phyloP scores from a whole-genome alignment of 2,113 vertebrate species.

The Ameiurus melas region DNA sequence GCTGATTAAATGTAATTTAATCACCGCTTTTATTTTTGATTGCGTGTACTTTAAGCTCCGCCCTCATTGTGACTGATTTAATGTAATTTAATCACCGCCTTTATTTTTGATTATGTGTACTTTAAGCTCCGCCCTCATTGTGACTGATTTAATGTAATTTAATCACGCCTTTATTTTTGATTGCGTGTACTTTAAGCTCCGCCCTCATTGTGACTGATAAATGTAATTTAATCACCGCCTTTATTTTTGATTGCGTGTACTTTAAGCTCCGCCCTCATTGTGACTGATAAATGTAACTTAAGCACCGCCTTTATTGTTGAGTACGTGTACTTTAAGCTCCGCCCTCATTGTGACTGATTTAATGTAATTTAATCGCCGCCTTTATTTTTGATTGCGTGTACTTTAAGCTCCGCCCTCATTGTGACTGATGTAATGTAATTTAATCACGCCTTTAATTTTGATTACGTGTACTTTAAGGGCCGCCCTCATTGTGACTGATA shows the following conservation, averaged over 20 bases:
- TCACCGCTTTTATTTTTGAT: neutral
- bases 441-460: neutral
- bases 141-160: no score
- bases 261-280: neutral
- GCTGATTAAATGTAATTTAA: neutral
- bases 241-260: neutral
- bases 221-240: neutral
- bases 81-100: neutral
- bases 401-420: no score
- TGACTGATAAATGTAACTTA: neutral
- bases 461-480: neutral
- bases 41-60: neutral
- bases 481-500: neutral
- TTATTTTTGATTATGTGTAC: no score
- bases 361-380: neutral
- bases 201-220: neutral
- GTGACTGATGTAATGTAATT: no score
- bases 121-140: neutral
- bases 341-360: neutral
- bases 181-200: neutral
- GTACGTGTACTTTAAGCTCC: neutral
- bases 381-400: no score
- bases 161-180: no score
- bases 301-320: neutral
- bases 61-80: neutral